Base-by-base conservation (phyloP, 2,888 invertebrate species). In the Epiperipatus broadwayi region DNA sequence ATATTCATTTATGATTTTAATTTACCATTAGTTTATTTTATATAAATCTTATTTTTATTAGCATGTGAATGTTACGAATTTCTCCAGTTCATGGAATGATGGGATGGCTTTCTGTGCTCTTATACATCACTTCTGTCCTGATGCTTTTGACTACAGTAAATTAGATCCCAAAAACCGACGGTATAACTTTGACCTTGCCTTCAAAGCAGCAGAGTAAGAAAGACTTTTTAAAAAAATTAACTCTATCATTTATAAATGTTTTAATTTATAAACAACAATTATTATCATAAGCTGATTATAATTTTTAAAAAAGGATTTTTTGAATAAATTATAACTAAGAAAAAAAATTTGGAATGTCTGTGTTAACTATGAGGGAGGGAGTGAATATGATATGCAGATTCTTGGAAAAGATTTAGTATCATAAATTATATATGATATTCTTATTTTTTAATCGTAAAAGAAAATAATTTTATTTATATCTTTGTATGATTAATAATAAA, bases 41-140 rank as follows among this genome's bases (percentile, higher is more conserved):
- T n/a, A n/a, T n/a, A n/a, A n/a, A n/a, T n/a, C n/a, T n/a, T 36
- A 33, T 14, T 22, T 22, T 33, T 49, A 51, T 4, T 68, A 91
- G 89, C 83, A 85, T 72, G 78, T 95, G 61, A 78, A 84, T 70
- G 74, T 97, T 70, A 84, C 81, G 60, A 95, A 97, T 71, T 95
- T 95, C 71, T 93, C 93, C 56, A 79, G 80, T 62, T 81, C 83
- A 67, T 97, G 95, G 95, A 80, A 81, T 67, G 83, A 93, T 67
- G 97, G 95, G 57, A 71, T 95, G 68, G 95, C 91, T 51, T 97
- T 97, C 71, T 95, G 93, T 68, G 95, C 95, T 55, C 73, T 97
- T 53, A 75, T 95, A 57, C 95, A 97, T 68, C 91, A 91, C 68
- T 95, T 91, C 70, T 75, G 78, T 64, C 93, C 93, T 46, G 79